Evolutionary conservation across 2,888 invertebrate species (phyloP).

Genomic region (Sabatieria punctata): DNA sequence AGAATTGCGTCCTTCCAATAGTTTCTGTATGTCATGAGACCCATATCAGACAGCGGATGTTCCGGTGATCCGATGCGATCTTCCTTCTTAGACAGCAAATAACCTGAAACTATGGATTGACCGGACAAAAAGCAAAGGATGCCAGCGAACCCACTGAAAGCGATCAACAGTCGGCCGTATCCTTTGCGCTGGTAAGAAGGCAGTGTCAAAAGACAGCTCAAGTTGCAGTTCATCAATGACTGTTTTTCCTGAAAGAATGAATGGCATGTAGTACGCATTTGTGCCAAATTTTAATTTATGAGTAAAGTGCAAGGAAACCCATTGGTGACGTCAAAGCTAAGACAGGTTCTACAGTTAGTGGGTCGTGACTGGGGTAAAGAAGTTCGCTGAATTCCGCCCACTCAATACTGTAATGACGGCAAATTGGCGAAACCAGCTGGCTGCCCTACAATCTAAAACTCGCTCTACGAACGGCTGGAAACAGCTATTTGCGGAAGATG

Average conservation of each 20-base stretch:
- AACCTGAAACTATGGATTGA: constrained; percentile 47
- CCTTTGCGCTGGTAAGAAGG: constrained; percentile 93
- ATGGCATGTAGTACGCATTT: not conserved
- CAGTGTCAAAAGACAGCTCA: constrained; percentile 87
- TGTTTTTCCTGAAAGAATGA: constrained; percentile 55
- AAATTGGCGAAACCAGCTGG: too few species aligned
- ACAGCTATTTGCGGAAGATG: too few species aligned
- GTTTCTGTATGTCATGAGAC: constrained; percentile 86
- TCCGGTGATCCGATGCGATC: constrained; percentile 98
- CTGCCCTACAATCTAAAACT: too few species aligned
- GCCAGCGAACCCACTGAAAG: constrained; percentile 74
- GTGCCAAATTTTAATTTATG: too few species aligned
- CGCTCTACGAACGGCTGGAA: too few species aligned
- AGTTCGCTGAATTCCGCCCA: too few species aligned
- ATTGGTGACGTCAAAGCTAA: too few species aligned
- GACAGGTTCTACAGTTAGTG: too few species aligned
- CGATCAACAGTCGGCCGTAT: constrained; percentile 87
- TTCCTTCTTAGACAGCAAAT: constrained; percentile 81
- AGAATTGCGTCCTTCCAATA: constrained; percentile 96
- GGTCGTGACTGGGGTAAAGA: too few species aligned
- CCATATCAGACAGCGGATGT: constrained; percentile 89
- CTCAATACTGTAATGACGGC: too few species aligned
- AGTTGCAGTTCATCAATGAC: constrained; percentile 91
- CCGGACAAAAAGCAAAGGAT: not conserved
- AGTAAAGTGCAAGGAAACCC: too few species aligned